Evolutionary conservation across 2,113 vertebrate genomes (phyloP), one percentile per base, ranked within the genome.

Genomic region (Psittacara wagleri): DNA sequence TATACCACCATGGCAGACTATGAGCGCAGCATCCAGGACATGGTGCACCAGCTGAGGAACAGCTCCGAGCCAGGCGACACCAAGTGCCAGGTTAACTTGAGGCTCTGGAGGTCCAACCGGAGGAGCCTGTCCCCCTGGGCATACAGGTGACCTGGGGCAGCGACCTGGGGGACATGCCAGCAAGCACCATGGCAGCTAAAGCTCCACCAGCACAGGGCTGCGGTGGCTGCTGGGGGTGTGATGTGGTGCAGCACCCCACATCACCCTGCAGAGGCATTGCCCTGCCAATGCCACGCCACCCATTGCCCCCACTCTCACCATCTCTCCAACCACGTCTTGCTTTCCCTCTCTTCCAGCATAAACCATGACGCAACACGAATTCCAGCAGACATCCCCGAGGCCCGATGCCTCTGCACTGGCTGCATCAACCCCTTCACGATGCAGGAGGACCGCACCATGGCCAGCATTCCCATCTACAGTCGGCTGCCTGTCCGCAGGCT

Each of bases 341-440:
- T 96, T 72, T 85, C 35, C 28, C 5, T 43, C 29, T 39, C 59
- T 76, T 88, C 39, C 96, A 99, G 98, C 92, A 98, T 99, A 81
- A 99, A 99, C 92, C 98, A 99, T 0, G 98, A 99, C 0, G 97
- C 98, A 33, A 68, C 82, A 0, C 98, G 98, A n/a, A 97, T 98
- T 62, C 98, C 98, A 0, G 96, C 70, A 12, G 98, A 98, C 95
- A 98, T 99, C 80, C 98, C 98, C 0, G 98, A 99, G 90, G 98
- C 98, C 1, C 97, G 70, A 17, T 99, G 98, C 77, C 97, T 98
- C 29, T 98, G 98, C 62, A 86, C 96, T 0, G 98, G 98, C 73
- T 99, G 98, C 69, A 98, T 99, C 92, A 99, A 99, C 94, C 98
- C 98, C 44, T 99, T 98, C 97, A 98, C 98, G 10, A 98, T 98